phyloP scores from a whole-genome alignment of 1,140 invertebrate species.

The Mesaphorura yosii region DNA sequence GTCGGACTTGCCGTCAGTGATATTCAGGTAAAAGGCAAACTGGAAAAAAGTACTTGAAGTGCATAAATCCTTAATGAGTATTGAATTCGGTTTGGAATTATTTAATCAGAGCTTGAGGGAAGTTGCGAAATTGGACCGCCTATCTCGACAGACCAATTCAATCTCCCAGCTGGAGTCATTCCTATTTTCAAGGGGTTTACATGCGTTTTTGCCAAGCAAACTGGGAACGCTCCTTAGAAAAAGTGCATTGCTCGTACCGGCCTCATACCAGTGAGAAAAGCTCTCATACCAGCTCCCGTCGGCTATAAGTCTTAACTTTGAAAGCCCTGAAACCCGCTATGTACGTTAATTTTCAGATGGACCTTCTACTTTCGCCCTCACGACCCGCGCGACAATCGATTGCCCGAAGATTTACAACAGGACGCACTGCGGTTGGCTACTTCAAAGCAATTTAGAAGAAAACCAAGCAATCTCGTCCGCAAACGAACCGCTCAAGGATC shows the following conservation, averaged over 20 bases:
- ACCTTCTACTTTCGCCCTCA: slow-evolving; percentile 8
- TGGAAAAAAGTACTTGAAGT: neutral
- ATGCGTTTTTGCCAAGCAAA: slow-evolving; percentile 47
- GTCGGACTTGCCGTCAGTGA: slow-evolving; percentile 69
- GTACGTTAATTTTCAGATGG: slow-evolving; percentile 7
- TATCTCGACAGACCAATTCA: slow-evolving; percentile 63
- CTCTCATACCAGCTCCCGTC: neutral
- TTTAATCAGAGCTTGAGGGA: slow-evolving; percentile 49
- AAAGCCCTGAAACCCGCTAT: too few species aligned
- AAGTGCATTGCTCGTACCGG: slow-evolving; percentile 55
- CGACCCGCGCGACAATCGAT: slow-evolving; percentile 1
- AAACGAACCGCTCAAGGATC: neutral
- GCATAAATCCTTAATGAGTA: neutral
- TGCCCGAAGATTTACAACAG: neutral
- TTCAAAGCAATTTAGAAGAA: neutral
- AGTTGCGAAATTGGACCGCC: slow-evolving; percentile 59
- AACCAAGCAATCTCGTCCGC: neutral
- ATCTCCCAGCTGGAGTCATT: slow-evolving; percentile 65
- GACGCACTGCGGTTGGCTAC: slow-evolving; percentile 2
- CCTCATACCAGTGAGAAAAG: slow-evolving; percentile 30
- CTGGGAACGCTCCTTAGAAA: slow-evolving; percentile 51
- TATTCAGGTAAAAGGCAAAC: slow-evolving; percentile 37
- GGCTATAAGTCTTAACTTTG: neutral
- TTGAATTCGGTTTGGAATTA: neutral
- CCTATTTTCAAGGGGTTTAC: slow-evolving; percentile 58